Percentiles rank a stretch among this genome's conserved stretches.
phyloP scores from a whole-genome alignment of 2,797 vertebrate species.

The Bradypodion pumilum region DNA sequence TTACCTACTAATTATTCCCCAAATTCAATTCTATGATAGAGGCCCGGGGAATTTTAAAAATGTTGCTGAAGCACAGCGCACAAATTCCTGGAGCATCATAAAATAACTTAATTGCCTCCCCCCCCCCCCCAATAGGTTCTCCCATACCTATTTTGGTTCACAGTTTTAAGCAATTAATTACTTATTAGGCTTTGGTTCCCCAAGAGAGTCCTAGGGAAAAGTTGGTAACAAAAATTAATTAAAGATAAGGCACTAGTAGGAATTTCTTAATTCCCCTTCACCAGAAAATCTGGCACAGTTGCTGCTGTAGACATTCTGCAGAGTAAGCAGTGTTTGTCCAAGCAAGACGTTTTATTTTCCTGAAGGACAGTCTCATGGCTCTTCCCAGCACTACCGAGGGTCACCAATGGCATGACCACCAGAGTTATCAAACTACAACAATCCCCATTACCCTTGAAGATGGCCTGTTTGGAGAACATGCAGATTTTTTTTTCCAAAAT shows the following conservation, averaged over 20 bases:
- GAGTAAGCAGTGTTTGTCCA: not conserved
- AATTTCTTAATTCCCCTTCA: not conserved
- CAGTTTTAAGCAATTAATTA: conserved; percentile 26
- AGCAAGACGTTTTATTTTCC: not conserved
- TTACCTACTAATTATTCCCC: no score
- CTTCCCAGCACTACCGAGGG: no score
- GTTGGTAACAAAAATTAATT: not conserved
- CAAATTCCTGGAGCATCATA: not conserved
- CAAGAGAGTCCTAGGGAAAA: not conserved
- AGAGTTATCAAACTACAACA: no score
- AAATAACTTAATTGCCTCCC: not conserved
- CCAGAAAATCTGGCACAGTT: not conserved
- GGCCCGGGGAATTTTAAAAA: not conserved
- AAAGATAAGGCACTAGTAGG: not conserved
- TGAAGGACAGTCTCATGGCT: not conserved
- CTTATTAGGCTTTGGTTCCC: conserved; percentile 2
- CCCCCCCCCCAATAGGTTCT: not conserved
- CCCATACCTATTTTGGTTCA: not conserved
- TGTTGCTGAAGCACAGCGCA: not conserved
- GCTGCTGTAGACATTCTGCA: not conserved
- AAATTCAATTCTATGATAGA: not conserved
- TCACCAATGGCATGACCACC: no score
- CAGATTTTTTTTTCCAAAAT: no score
- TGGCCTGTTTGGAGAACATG: no score
- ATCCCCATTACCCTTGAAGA: no score